phyloP scores from a whole-genome alignment of 1,140 invertebrate species.

The Cecropterus lyciades region DNA sequence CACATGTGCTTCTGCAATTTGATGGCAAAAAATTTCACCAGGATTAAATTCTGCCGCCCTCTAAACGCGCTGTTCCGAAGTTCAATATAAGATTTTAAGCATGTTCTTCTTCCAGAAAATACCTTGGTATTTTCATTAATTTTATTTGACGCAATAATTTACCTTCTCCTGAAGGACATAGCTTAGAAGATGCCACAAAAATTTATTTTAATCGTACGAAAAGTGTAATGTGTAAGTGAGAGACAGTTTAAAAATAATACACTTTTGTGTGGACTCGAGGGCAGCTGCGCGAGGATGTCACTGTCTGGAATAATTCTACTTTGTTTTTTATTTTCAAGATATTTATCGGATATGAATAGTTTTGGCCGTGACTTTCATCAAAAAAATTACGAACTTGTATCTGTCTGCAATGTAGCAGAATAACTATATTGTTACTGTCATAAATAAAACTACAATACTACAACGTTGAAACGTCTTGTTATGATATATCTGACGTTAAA shows the following conservation, averaged over 20 bases:
- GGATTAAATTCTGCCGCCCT: too few species aligned
- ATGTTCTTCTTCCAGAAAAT: too few species aligned
- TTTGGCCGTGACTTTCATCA: conserved; percentile 6
- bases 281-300: conserved; percentile 52
- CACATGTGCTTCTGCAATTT: too few species aligned
- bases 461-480: neutral
- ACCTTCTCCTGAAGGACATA: conserved; percentile 22
- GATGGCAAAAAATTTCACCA: too few species aligned
- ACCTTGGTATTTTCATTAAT: too few species aligned
- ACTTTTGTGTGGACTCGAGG: conserved; percentile 39
- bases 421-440: neutral
- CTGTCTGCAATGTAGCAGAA: neutral
- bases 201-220: conserved; percentile 30
- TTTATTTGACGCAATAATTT: conserved; percentile 5
- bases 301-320: conserved; percentile 40
- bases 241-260: conserved; percentile 44
- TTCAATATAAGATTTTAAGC: too few species aligned
- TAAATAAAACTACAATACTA: neutral
- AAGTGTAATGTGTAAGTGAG: conserved; percentile 46
- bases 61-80: too few species aligned
- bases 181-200: conserved; percentile 7
- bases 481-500: neutral
- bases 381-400: conserved; percentile 11
- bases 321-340: conserved; percentile 42
- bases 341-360: conserved; percentile 40